Conservation (phyloP, 1,140 invertebrate species). For the Cyclina sinensis region DNA sequence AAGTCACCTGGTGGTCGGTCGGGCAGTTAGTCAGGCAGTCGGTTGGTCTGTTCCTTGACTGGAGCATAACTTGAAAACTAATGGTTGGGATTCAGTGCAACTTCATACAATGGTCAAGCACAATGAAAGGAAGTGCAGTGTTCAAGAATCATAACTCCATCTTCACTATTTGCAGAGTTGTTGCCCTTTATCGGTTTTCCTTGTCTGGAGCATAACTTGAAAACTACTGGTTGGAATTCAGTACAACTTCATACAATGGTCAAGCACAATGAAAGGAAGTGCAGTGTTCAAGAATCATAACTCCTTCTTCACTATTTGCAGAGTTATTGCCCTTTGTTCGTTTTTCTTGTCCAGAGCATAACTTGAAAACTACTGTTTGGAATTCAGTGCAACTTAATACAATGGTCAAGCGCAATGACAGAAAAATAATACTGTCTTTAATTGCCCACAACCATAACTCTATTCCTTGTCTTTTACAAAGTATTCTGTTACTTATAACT, state of each 20-base stretch:
- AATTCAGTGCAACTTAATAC: no score
- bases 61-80: slow-evolving; percentile 1
- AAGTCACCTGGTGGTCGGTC: no score
- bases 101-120: slow-evolving; percentile 1
- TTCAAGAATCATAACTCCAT: background rate
- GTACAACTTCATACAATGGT: background rate
- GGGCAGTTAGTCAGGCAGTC: no score
- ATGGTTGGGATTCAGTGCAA: background rate
- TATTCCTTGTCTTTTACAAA: background rate
- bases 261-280: background rate
- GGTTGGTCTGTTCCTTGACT: no score
- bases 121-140: background rate
- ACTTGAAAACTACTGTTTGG: no score
- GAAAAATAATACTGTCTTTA: no score
- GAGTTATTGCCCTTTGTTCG: background rate
- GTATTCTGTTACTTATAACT: background rate
- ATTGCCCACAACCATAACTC: background rate
- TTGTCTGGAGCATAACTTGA: background rate
- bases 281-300: background rate
- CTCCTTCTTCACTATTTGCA: background rate
- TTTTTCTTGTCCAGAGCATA: background rate
- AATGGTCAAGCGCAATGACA: background rate
- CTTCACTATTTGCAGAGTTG: background rate
- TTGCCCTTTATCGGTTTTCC: background rate
- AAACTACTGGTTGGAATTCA: background rate